phyloP scores from a whole-genome alignment of 2,113 vertebrate species.

The Pteronura brasiliensis region DNA sequence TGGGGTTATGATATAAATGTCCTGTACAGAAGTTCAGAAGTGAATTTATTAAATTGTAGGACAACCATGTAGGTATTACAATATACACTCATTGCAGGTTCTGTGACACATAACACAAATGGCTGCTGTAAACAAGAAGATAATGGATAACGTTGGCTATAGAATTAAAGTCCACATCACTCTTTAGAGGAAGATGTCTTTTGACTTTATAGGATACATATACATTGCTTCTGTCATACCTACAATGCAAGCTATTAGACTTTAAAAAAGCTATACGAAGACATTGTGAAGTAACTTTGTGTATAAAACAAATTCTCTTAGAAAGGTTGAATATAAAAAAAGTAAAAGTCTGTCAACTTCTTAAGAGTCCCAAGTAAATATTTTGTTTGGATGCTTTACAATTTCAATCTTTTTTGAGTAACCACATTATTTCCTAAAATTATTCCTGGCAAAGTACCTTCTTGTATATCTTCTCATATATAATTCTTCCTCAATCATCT shows the following conservation, averaged over 20 bases:
- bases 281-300: not conserved
- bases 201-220: not conserved
- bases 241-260: not conserved
- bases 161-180: not conserved
- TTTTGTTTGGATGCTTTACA: not conserved
- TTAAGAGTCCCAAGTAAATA: not conserved
- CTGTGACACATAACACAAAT: not conserved
- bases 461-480: not conserved
- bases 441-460: not conserved
- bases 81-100: not conserved
- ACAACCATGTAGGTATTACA: not conserved
- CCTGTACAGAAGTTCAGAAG: not conserved
- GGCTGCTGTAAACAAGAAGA: not conserved
- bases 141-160: not conserved
- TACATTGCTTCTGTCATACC: not conserved
- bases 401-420: not conserved
- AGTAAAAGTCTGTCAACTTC: not conserved
- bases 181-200: conserved; percentile 29
- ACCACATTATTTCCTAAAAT: not conserved
- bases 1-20: not conserved
- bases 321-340: not conserved
- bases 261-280: not conserved
- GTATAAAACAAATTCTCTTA: not conserved
- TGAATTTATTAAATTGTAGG: conserved; percentile 40
- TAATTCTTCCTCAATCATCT: not conserved